These are phyloP conservation scores for Pedicia rivosa DNA, from an alignment of 2,888 invertebrate genomes.

Conservation along the genomic window DNA sequence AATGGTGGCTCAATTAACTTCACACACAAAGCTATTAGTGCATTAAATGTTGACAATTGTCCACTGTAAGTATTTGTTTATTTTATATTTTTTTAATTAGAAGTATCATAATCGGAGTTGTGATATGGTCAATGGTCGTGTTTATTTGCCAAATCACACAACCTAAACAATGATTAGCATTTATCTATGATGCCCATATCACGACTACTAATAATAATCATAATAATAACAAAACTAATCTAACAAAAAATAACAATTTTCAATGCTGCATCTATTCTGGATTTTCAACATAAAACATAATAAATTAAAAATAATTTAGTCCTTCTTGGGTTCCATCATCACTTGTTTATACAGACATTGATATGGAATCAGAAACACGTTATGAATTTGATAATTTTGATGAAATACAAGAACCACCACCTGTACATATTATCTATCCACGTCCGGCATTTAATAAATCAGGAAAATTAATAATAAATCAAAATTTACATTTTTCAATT, in stretches of 20 bases:
- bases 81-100: not conserved
- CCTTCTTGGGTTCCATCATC: conserved; percentile 47
- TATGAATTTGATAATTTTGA: conserved; percentile 33
- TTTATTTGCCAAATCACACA: not conserved
- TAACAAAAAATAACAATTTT: not conserved
- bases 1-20: conserved; percentile 51
- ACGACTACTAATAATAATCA: conserved; percentile 8
- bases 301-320: conserved; percentile 27
- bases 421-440: conserved; percentile 52
- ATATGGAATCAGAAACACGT: conserved; percentile 20
- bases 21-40: conserved; percentile 53
- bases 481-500: not conserved
- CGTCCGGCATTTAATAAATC: conserved; percentile 31
- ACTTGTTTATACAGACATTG: conserved; percentile 41
- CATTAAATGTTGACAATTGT: conserved; percentile 67
- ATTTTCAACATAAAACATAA: too few relatives aligned
- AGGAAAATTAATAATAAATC: conserved; percentile 1
- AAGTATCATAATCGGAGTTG: not conserved
- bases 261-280: conserved; percentile 3
- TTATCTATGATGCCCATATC: too few relatives aligned
- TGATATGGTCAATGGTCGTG: too few relatives aligned
- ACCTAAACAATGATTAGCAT: conserved; percentile 7
- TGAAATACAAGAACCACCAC: conserved; percentile 47
- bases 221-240: not conserved
- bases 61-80: conserved; percentile 44